Conservation (phyloP, 2,888 invertebrate species). For the Saturnia pavonia region DNA sequence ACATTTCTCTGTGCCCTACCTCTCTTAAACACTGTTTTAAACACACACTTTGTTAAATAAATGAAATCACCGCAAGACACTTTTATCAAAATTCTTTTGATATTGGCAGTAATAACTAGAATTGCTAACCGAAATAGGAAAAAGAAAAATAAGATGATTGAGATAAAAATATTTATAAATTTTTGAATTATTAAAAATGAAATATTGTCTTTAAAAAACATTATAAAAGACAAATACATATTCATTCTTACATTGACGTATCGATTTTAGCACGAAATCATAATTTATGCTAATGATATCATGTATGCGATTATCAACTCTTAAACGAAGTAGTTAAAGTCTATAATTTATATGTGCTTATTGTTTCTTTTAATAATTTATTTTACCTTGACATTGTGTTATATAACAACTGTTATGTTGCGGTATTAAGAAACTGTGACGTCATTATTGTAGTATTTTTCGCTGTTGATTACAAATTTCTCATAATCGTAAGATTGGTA, state of each 20-base stretch:
- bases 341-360: background rate
- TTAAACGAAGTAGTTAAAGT: background rate
- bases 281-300: background rate
- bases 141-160: too few species aligned
- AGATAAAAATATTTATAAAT: too few species aligned
- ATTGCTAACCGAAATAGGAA: too few species aligned
- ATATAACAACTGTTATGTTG: background rate
- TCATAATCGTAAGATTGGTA: too few species aligned
- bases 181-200: too few species aligned
- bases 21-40: too few species aligned
- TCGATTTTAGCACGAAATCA: background rate
- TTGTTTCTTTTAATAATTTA: constrained; percentile 5
- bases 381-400: constrained; percentile 3
- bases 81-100: too few species aligned
- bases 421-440: background rate
- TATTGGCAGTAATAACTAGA: too few species aligned
- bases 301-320: constrained; percentile 1
- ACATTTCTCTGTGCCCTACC: too few species aligned
- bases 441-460: constrained; percentile 2
- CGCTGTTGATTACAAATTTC: background rate
- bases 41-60: too few species aligned
- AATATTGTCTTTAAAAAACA: background rate
- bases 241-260: background rate
- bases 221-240: background rate
- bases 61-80: too few species aligned